Percentiles rank a stretch among this genome's conserved stretches.
Conservation (phyloP, 2,113 vertebrate species). For the Sander lucioperca region DNA sequence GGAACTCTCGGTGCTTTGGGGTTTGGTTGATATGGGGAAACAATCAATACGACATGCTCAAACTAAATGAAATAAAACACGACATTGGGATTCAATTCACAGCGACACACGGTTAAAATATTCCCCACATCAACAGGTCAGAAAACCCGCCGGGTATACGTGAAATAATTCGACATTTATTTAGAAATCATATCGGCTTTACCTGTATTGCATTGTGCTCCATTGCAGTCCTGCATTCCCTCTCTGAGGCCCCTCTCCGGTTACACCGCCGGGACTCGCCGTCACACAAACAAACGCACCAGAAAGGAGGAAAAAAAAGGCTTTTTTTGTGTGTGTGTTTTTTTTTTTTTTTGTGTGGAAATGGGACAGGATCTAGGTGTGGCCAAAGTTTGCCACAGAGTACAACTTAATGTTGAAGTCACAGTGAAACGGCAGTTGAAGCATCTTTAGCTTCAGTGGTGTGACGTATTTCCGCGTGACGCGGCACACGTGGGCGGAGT, state of each 20-base stretch:
- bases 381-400: constrained; percentile 83
- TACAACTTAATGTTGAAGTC: constrained; percentile 76
- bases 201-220: constrained; percentile 89
- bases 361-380: constrained; percentile 83
- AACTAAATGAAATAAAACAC: constrained; percentile 56
- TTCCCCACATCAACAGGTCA: constrained; percentile 34
- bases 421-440: constrained; percentile 46
- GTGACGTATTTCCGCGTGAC: constrained; percentile 72
- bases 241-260: constrained; percentile 84
- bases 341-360: constrained; percentile 53
- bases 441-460: constrained; percentile 55
- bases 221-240: constrained; percentile 89
- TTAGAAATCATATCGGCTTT: constrained; percentile 74
- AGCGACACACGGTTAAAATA: constrained; percentile 23
- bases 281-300: constrained; percentile 84
- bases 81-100: constrained; percentile 6
- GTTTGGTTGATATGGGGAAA: constrained; percentile 70
- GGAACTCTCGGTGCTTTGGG: constrained; percentile 54
- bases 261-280: constrained; percentile 87
- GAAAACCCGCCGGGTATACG: not conserved
- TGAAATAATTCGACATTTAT: constrained; percentile 32
- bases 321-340: not conserved
- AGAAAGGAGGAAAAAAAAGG: not conserved
- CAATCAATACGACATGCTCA: constrained; percentile 80
- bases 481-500: constrained; percentile 50